Percentiles rank a stretch among this genome's conserved stretches.
Evolutionary conservation across 2,113 vertebrate species (phyloP).

Genomic region (Ifrita kowaldi): DNA sequence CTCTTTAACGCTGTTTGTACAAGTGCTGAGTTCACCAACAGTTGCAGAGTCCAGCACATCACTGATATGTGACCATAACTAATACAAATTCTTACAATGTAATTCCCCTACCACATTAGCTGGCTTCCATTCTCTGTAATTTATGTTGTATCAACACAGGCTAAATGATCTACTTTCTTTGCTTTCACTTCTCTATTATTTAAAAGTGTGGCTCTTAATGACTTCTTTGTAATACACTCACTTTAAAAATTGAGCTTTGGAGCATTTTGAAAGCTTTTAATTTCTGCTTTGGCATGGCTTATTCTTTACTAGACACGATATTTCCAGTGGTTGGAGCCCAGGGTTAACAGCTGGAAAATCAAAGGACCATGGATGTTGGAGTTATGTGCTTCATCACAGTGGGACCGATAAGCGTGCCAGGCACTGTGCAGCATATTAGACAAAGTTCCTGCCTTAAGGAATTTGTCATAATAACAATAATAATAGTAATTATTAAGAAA

Average conservation of each 20-base stretch:
- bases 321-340: neutral
- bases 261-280: constrained; percentile 6
- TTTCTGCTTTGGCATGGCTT: neutral
- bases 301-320: neutral
- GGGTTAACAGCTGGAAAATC: neutral
- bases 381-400: neutral
- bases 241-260: neutral
- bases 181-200: constrained; percentile 10
- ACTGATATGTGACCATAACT: neutral
- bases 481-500: neutral
- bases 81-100: neutral
- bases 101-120: neutral
- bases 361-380: neutral
- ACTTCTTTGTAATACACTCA: neutral
- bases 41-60: neutral
- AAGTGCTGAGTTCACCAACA: neutral
- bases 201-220: neutral
- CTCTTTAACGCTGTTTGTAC: neutral
- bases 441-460: neutral
- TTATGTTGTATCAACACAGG: neutral
- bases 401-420: neutral
- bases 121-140: neutral
- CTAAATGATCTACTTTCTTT: neutral
- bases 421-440: neutral
- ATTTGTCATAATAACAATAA: neutral